phyloP scores from a whole-genome alignment of 2,888 invertebrate species.

The Papilio gigon region DNA sequence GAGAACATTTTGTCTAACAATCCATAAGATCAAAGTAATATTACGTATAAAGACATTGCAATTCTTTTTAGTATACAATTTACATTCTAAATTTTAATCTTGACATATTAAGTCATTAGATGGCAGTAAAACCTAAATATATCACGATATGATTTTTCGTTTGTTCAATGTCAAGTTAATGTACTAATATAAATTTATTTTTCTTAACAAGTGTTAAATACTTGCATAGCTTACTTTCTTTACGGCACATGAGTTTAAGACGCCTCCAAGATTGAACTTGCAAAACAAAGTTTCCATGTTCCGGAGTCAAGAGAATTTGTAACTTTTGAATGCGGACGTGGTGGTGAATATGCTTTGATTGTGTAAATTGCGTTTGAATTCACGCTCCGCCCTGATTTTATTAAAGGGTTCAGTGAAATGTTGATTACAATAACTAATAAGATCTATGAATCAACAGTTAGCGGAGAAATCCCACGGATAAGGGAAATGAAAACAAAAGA shows the following conservation, averaged over 20 bases:
- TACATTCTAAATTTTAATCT: too few species aligned
- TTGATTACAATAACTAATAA: not conserved
- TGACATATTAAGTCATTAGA: too few species aligned
- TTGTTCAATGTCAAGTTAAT: too few species aligned
- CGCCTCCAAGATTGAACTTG: slow-evolving; percentile 49
- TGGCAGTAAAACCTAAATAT: not conserved
- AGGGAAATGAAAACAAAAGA: too few species aligned
- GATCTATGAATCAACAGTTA: not conserved
- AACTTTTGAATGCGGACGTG: slow-evolving; percentile 61
- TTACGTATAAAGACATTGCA: too few species aligned
- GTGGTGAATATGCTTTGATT: slow-evolving; percentile 74
- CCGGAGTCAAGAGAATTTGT: slow-evolving; percentile 58
- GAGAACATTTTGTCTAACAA: too few species aligned
- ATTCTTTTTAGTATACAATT: too few species aligned
- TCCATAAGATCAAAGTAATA: too few species aligned
- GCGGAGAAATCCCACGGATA: too few species aligned
- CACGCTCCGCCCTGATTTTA: slow-evolving; percentile 32
- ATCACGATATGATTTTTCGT: not conserved
- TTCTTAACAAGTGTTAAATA: too few species aligned
- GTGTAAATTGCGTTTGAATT: slow-evolving; percentile 47
- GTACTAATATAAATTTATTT: too few species aligned
- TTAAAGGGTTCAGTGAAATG: slow-evolving; percentile 45
- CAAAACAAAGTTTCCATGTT: slow-evolving; percentile 55
- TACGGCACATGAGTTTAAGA: not conserved
- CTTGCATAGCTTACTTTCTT: not conserved